Evolutionary conservation across 2,113 vertebrate genomes (phyloP), one percentile per base, ranked within the genome.

Genomic region (Orientallactaga bullata): DNA sequence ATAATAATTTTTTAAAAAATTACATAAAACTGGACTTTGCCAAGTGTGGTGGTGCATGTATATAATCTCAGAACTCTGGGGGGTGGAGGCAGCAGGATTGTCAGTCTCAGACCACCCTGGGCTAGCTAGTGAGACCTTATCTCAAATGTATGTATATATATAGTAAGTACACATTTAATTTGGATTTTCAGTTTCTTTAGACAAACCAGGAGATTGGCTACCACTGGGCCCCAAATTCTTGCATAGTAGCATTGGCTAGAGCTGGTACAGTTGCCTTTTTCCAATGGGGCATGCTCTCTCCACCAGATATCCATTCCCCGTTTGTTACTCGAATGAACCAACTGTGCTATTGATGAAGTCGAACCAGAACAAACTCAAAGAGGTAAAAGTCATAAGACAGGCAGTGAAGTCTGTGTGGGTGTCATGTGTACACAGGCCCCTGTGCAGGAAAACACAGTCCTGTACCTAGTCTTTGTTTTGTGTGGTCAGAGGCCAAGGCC

Each of bases 131-230:
- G 17, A 73, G 26, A 61, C 42, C 21, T 17, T 39, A 60, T 61
- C 68, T 35, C 24, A 37, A 23, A 61, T 7, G 10, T 66, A 35
- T 47, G 15, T 13, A 37, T 82, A 42, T 42, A 39, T 65, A 5
- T 32, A 60, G 28, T 69, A 35, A 84, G 35, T 37, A 85, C 63
- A 92, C 10, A 85, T 68, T 90, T 37, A 74, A 65, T 65, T 58
- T 87, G 58, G 13, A 73, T 69, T 89, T 94, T 35, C 5, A 69
- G 12, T 72, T 95, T 95, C 51, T 94, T 55, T 73, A 80, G 76
- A 79, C 23, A 78, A 82, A 60, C 61, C 13, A 65, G 35, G 35
- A 90, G 68, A 32, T 35, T 71, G 28, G 12, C 23, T 23, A 20
- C 51, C 12, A 2, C 0, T 23, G 32, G 73, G 35, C 12, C 39